phyloP scores from a whole-genome alignment of 2,113 vertebrate species.

The Ellobius talpinus region DNA sequence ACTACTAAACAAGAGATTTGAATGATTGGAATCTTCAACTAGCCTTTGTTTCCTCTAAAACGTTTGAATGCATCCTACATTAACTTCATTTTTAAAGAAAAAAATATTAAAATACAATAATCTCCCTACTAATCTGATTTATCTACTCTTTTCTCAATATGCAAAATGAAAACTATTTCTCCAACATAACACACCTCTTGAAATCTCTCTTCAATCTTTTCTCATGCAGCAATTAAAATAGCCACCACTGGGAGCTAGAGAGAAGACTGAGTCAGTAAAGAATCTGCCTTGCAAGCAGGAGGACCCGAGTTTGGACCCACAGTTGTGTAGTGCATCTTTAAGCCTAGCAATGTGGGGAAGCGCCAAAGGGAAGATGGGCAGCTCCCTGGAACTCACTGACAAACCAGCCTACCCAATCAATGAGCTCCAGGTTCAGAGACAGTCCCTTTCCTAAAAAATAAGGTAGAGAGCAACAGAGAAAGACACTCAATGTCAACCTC shows the following conservation, averaged over 20 bases:
- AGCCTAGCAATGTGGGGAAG: neutral
- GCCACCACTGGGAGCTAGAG: neutral
- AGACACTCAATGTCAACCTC: neutral
- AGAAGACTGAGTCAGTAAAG: neutral
- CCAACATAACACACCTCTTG: neutral
- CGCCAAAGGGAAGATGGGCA: neutral
- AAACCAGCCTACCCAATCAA: neutral
- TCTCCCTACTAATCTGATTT: neutral
- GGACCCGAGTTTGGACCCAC: too few relatives aligned
- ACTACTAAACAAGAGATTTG: neutral
- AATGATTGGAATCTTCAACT: neutral
- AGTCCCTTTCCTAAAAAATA: neutral
- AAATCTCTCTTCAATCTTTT: conserved; percentile 19
- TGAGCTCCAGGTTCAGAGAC: neutral
- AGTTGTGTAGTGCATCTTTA: neutral
- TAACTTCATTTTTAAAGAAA: conserved; percentile 35
- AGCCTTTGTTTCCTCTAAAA: neutral
- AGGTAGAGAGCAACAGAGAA: neutral
- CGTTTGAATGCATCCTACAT: neutral
- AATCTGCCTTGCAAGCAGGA: neutral
- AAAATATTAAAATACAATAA: neutral
- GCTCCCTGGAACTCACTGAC: neutral
- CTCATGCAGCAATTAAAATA: conserved; percentile 8
- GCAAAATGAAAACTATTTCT: conserved; percentile 2
- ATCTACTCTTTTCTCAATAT: neutral